phyloP scores from a whole-genome alignment of 2,888 invertebrate genomes.

The Athalia cordata region DNA sequence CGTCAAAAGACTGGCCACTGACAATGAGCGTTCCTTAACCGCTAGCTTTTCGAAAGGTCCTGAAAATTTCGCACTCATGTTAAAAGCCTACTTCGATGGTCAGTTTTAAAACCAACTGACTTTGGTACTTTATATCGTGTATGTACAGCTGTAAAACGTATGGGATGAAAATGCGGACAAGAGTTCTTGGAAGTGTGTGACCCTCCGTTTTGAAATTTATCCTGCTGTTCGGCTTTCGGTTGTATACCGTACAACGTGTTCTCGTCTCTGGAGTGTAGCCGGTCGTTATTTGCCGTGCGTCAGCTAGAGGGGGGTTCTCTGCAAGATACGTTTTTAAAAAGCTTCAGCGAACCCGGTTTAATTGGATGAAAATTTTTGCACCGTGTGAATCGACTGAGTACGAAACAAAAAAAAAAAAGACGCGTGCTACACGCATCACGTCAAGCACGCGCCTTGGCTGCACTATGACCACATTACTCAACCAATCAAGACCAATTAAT shows the following conservation, averaged over 20 bases:
- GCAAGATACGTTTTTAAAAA: no score
- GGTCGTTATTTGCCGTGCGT: no score
- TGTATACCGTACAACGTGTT: background rate
- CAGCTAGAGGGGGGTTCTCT: no score
- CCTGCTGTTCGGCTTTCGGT: background rate
- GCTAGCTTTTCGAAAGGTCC: no score
- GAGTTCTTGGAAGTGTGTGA: constrained; percentile 19
- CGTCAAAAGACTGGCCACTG: no score
- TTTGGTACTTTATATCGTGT: background rate
- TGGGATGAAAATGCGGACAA: constrained; percentile 13
- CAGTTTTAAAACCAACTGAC: background rate
- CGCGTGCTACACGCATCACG: background rate
- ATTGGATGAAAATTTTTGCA: background rate
- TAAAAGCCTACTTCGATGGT: no score
- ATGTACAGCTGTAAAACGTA: constrained; percentile 23
- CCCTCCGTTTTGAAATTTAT: constrained; percentile 12
- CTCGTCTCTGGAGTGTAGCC: no score
- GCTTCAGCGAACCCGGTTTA: background rate
- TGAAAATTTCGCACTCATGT: no score
- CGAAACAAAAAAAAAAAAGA: background rate
- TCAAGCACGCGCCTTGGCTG: constrained; percentile 9
- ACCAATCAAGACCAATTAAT: constrained; percentile 31
- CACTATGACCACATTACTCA: background rate
- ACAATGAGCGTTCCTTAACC: no score
- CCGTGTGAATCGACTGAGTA: background rate